Evolutionary conservation across 2,113 vertebrate genomes (phyloP), one percentile per base, ranked within the genome.

Genomic region (Promerops cafer): DNA sequence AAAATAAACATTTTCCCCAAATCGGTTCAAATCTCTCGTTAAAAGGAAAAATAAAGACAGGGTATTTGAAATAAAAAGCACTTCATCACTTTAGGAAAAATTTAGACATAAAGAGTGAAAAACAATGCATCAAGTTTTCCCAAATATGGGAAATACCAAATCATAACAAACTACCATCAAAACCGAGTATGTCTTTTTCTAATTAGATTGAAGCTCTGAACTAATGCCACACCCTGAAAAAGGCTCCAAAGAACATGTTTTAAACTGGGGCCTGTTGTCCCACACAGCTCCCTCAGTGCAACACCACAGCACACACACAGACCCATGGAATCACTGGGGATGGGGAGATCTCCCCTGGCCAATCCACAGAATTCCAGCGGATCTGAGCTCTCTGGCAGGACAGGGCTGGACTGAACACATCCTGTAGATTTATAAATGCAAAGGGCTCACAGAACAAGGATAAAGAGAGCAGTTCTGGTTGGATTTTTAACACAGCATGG

Each of bases 111-210:
- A 85, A 76, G 69, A 93, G 16, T 7, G 11, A 94, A 79, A 95
- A 92, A 89, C 13, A 88, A 94, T 33, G 33, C 76, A 83, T 72
- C 52, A 31, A 71, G 16, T 79, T 88, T 92, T 86, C 63, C 90
- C 85, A 91, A 92, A 93, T 66, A 95, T 50, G 63, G 82, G 74
- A 94, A 94, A 93, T 77, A 83, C 42, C 56, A 86, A 94, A 88
- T 83, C 82, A 75, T n/a, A 93, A 79, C 75, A 91, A 90, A 91
- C 69, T 39, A 88, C 37, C 78, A 87, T 93, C 87, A 90, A 53
- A 90, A 69, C 68, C 7, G 0, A 91, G 10, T 16, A 27, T 70
- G 60, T 61, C 72, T 90, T 95, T 95, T 89, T 90, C 83, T 93
- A 90, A 94, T 89, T 93, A 96, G 70, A 77, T 45, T 24, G 49